Base-by-base conservation (phyloP, 2,797 vertebrate species). In the Melanotaenia parkinsoni region DNA sequence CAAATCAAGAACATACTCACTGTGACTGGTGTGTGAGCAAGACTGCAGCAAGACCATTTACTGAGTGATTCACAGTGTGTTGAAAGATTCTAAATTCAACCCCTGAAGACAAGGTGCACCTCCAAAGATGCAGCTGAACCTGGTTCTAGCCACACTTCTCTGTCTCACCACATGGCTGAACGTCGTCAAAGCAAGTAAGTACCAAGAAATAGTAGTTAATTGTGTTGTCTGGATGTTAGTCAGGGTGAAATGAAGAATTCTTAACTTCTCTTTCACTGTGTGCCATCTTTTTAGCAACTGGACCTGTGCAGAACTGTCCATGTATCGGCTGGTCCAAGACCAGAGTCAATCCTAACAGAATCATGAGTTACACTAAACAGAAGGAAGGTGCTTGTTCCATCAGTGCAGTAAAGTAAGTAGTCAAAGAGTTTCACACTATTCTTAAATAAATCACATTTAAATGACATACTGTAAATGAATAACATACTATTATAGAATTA, bases 321-420 rank as follows among this genome's bases (percentile, higher is more conserved):
- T 65, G 63, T 65, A 7, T 38, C 16, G 0, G 0, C 2, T 12
- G 12, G 24, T 61, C 24, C 4, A 10, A 14, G 0, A 30, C 1
- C 3, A 3, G 30, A n/a, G 2, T 53, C 6, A 9, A 0, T 14
- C 2, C 5, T 24, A n/a, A 18, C 12, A 7, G 3, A 14, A 61
- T 70, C 30, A 30, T 30, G 47, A 22, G 7, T n/a, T 70, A 61
- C 58, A 53, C 3, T 16, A 30, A 51, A 53, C 67, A 61, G 33
- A 14, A 22, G 16, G 45, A 70, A 28, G 24, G 0, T 24, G 10
- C 0, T 1, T 70, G 67, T 53, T 0, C 0, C 14, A 10, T 40
- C 24, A 16, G 1, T 9, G 45, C 35, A 53, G 24, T 53, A 9
- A 43, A 37, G 67, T 70, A 59, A 51, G 67, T 61, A 14, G 24